These are phyloP conservation scores for Coluber constrictor DNA, from an alignment of 2,797 vertebrate species.

Conservation along the genomic window DNA sequence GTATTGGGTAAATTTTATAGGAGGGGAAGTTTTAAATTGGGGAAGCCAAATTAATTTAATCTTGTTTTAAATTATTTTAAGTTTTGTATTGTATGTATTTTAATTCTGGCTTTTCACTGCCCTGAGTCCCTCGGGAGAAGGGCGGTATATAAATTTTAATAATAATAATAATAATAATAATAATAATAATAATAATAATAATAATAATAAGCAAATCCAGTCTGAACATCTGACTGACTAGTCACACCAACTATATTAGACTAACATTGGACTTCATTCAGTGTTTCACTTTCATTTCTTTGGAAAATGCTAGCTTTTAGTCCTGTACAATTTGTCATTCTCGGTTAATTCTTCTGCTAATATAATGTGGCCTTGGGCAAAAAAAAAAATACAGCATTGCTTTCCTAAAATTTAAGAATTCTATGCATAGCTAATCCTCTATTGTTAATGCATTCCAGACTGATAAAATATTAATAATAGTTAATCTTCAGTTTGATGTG, in stretches of 20 bases:
- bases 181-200: too few relatives aligned
- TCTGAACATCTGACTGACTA: not conserved
- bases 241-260: not conserved
- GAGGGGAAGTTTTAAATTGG: too few relatives aligned
- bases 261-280: not conserved
- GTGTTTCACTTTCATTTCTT: not conserved
- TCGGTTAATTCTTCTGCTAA: not conserved
- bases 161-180: too few relatives aligned
- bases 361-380: not conserved
- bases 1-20: too few relatives aligned
- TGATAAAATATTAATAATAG: slow-evolving; percentile 34
- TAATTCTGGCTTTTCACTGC: too few relatives aligned
- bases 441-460: slow-evolving; percentile 31
- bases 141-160: too few relatives aligned
- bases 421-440: not conserved
- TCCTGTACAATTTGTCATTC: not conserved
- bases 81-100: too few relatives aligned
- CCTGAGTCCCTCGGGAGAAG: too few relatives aligned
- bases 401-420: not conserved
- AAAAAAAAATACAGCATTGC: slow-evolving; percentile 10
- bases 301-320: not conserved
- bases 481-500: slow-evolving; percentile 23
- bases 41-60: too few relatives aligned
- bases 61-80: too few relatives aligned
- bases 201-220: not conserved